phyloP scores from a whole-genome alignment of 2,113 vertebrate species.

The Prionailurus bengalensis region DNA sequence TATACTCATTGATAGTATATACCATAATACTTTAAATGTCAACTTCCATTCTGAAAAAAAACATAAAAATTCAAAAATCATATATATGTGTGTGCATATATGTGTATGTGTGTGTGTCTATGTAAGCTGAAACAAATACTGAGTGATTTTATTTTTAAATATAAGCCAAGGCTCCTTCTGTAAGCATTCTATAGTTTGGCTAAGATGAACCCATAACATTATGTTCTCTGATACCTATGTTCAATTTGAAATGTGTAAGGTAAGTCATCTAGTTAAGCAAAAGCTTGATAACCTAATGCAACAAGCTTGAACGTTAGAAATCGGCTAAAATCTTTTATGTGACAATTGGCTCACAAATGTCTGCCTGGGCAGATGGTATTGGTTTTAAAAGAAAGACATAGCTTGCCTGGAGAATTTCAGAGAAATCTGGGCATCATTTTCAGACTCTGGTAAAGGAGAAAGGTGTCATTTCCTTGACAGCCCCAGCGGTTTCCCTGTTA shows the following conservation, averaged over 20 bases:
- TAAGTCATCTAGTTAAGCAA: slow-evolving; percentile 77
- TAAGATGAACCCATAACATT: slow-evolving; percentile 32
- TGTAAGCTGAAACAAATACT: background rate
- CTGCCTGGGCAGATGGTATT: slow-evolving; percentile 86
- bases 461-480: slow-evolving; percentile 87
- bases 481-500: slow-evolving; percentile 83
- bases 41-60: slow-evolving; percentile 11
- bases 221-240: slow-evolving; percentile 56
- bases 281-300: slow-evolving; percentile 83
- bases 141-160: slow-evolving; percentile 55
- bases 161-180: background rate
- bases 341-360: slow-evolving; percentile 80
- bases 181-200: background rate
- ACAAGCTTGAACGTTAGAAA: slow-evolving; percentile 83
- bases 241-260: slow-evolving; percentile 63
- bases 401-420: slow-evolving; percentile 86
- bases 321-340: slow-evolving; percentile 82
- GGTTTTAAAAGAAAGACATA: slow-evolving; percentile 84
- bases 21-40: background rate
- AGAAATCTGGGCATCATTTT: slow-evolving; percentile 86
- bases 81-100: background rate
- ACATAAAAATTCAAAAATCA: background rate
- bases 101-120: background rate
- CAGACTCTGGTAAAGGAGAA: slow-evolving; percentile 84
- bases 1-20: background rate